Evolutionary conservation across 2,888 invertebrate species (phyloP).

Genomic region (Phoenoteleia sp.): DNA sequence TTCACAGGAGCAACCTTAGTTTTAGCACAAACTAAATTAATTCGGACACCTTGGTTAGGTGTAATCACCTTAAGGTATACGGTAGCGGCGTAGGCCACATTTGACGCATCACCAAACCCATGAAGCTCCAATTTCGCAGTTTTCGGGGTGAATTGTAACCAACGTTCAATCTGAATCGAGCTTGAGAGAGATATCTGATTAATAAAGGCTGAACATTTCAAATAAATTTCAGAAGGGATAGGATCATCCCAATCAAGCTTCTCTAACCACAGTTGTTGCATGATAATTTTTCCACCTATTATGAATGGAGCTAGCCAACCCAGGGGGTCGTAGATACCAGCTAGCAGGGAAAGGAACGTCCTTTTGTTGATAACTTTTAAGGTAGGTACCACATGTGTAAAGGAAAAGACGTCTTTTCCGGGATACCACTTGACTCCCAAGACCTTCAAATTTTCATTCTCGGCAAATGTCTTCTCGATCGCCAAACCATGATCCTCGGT

Average conservation of each 20-base stretch:
- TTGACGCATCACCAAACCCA: neutral
- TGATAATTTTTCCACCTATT: neutral
- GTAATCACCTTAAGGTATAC: no score
- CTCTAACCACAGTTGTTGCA: neutral
- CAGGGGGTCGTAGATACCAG: neutral
- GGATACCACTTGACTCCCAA: neutral
- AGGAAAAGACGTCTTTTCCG: no score
- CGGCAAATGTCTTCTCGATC: neutral
- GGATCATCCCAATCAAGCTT: neutral
- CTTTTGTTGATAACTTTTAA: neutral
- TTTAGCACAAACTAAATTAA: neutral
- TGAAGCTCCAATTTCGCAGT: no score
- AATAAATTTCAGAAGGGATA: neutral
- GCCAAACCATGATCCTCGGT: neutral
- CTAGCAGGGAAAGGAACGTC: neutral
- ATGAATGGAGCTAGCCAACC: neutral
- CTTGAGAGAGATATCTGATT: no score
- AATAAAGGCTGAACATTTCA: neutral
- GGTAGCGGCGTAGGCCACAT: no score
- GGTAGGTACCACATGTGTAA: no score
- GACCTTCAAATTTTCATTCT: neutral
- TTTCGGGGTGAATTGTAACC: no score
- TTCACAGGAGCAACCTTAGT: constrained; percentile 3
- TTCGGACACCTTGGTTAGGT: no score
- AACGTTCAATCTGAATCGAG: no score